Evolutionary conservation across 2,797 vertebrate genomes (phyloP), one percentile per base, ranked within the genome.

Genomic region (Hydrocynus forskahlii): DNA sequence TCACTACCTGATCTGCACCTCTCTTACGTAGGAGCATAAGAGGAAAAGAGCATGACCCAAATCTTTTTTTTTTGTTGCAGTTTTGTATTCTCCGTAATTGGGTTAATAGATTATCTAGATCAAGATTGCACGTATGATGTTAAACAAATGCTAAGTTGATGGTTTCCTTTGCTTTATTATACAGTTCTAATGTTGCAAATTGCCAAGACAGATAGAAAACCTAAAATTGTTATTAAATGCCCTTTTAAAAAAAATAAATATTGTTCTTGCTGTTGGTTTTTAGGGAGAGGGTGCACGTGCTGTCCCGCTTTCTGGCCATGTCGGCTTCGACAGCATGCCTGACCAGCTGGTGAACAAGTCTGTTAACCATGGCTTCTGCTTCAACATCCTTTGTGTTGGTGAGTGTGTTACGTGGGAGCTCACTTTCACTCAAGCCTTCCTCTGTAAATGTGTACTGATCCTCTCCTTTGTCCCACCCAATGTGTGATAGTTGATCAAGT

Each of bases 331-430:
- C 93, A 99, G 98, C 92, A 95, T 99, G 97, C 98, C 98, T 63
- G 98, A 99, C 95, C 98, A 99, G 93, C 95, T 99, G 96, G 98
- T 99, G 92, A 99, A 98, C 95, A 99, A 99, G 92, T 99, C 98
- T 43, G 96, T 99, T 88, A 96, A 95, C 92, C 97, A 98, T 75
- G 98, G 98, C 71, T 99, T 99, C 93, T 98, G 96, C 94, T 99
- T 99, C 89, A 99, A 99, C 95, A 99, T 99, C 94, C 95, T 99
- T 88, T 99, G 98, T 84, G 96, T 99, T 93, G 98, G 98, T 99
- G 93, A 97, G 98, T 98, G 91, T 91, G 23, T 86, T 76, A 76
- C 84, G 80, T 23, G 68, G 25, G 62, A 66, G 57, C 14, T 74
- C 77, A 79, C 79, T 17, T 84, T 85, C 79, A 81, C 77, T 78